A percentile compares a stretch with the other conserved stretches of the same genome.
Evolutionary conservation across 2,888 invertebrate genomes (phyloP).

Genomic region (Leistus spinibarbis): DNA sequence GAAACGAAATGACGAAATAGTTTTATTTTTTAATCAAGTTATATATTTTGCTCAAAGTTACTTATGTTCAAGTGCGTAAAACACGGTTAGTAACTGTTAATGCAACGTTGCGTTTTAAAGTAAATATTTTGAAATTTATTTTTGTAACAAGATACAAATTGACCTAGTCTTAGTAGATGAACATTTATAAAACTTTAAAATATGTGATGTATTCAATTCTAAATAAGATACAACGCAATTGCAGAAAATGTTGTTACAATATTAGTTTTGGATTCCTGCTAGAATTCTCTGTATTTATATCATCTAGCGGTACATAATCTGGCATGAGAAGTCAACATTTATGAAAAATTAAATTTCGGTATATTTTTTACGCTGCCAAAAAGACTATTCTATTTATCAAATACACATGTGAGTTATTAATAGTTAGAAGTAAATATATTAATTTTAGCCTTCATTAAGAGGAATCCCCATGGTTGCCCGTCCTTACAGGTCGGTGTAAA

Average conservation of each 20-base stretch:
- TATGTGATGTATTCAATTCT: background rate
- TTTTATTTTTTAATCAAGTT: background rate
- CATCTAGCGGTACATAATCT: background rate
- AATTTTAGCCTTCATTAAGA: too few species aligned
- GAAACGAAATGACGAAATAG: too few species aligned
- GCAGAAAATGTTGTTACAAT: background rate
- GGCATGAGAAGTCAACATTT: background rate
- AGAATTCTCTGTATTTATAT: background rate
- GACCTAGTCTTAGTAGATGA: background rate
- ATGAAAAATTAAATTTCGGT: background rate
- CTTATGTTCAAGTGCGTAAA: background rate
- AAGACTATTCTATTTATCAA: too few species aligned
- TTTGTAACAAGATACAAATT: background rate
- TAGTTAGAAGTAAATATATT: too few species aligned
- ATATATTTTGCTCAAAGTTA: background rate
- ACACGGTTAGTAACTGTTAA: background rate
- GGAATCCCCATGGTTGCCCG: too few species aligned
- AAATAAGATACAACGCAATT: background rate
- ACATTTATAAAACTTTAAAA: too few species aligned
- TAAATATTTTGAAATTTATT: background rate
- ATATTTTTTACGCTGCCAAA: background rate
- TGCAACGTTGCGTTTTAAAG: background rate
- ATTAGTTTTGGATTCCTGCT: too few species aligned
- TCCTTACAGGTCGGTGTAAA: too few species aligned
- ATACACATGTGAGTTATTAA: too few species aligned